These are phyloP conservation scores for Ornithoptera priamus DNA, from an alignment of 2,888 invertebrate species.

Conservation along the genomic window DNA sequence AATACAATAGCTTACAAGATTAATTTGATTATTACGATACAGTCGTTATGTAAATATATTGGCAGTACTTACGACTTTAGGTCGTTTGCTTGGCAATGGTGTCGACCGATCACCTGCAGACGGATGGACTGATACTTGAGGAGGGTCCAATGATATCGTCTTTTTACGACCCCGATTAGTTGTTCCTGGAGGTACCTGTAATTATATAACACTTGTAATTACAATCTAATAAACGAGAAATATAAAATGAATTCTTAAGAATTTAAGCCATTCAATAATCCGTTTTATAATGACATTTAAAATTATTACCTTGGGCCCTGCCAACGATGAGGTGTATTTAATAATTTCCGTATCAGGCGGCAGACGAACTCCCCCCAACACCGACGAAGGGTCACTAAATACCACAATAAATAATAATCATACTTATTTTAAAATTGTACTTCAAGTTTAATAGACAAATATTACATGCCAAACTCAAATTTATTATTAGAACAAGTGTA, in stretches of 20 bases:
- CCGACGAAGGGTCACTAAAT: conserved; percentile 87
- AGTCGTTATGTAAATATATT: neutral
- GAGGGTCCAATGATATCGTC: conserved; percentile 91
- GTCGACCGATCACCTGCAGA: conserved; percentile 52
- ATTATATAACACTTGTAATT: neutral
- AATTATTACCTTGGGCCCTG: conserved; percentile 85
- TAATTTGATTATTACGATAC: too few relatives aligned
- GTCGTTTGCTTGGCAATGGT: conserved; percentile 64
- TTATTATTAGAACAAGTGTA: too few relatives aligned
- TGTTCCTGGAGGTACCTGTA: conserved; percentile 86
- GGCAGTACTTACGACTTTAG: conserved; percentile 63
- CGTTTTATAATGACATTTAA: neutral
- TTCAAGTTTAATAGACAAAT: too few relatives aligned
- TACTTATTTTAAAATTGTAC: neutral
- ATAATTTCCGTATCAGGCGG: conserved; percentile 95
- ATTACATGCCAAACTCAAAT: too few relatives aligned
- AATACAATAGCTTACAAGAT: too few relatives aligned
- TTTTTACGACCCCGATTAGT: conserved; percentile 93
- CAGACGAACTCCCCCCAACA: conserved; percentile 89
- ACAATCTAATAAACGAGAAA: neutral
- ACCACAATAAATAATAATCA: conserved; percentile 9
- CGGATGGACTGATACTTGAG: conserved; percentile 74
- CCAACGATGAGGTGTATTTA: conserved; percentile 92
- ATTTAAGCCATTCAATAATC: neutral
- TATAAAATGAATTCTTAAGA: neutral